Evolutionary conservation across 1,140 invertebrate species (phyloP), one percentile per base, ranked within the genome.

Genomic region (Cydia pomonella): DNA sequence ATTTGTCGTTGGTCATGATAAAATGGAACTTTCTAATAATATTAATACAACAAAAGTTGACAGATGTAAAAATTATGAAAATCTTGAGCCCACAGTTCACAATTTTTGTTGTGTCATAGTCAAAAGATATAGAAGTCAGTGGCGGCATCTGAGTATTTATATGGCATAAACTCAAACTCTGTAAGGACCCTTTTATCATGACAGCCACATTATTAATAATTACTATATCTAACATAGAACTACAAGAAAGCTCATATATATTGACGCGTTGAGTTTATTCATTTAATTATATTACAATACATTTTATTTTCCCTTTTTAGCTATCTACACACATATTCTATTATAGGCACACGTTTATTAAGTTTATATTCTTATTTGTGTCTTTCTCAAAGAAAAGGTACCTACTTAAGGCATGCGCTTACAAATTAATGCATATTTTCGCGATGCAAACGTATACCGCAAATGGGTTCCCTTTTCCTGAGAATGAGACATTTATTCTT

Each of bases 321-420:
- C 82, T 85, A 86, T 81, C 82, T 86, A 87, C 72, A 87, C 81
- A 83, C 82, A 79, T 87, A 85, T 77, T 76, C 81, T 84, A 86
- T 79, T 79, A 83, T 85, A 87, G 85, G 85, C 85, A 87, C 85
- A 87, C 82, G 82, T 83, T 85, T 83, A 85, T 82, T 87, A 78
- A 38, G 3, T 62, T 53, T 29, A 23, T 73, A 73, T 27, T 53
- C 4, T 29, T 38, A 29, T 21, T 69, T 7, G 25, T 27, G 25
- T 69, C 23, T 18, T 29, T 25, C 27, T 29, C 53, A 59, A 23
- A 23, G 9, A 21, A 59, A 59, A 23, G 18, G 18, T 21, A 59
- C 47, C 23, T 59, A 3, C 47, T 59, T 59, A 3, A 23, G n/a
- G 16, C n/a, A 53, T 69, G 64, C 25, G 41, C 41, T 44, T 44